A percentile compares a stretch with the other conserved stretches of the same genome.
Conservation (phyloP, 2,888 invertebrate genomes). For the Charanyca ferruginea region DNA sequence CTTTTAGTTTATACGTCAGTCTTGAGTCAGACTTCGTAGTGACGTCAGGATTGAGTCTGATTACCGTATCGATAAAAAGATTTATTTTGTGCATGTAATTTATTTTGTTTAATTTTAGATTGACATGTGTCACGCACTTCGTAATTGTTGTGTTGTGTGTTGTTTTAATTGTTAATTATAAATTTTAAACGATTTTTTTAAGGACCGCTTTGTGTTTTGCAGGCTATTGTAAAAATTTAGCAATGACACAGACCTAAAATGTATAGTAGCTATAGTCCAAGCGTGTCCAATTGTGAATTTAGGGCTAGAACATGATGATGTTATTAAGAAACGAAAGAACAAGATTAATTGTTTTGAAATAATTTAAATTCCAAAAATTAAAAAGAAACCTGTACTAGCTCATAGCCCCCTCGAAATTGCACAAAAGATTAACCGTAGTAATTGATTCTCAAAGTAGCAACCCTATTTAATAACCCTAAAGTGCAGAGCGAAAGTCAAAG, state of each 20-base stretch:
- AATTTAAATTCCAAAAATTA: not conserved
- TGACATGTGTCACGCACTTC: not conserved
- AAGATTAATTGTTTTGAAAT: too few relatives aligned
- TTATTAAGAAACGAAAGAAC: too few relatives aligned
- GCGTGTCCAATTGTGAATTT: too few relatives aligned
- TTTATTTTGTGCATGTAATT: not conserved
- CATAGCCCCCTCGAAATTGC: not conserved
- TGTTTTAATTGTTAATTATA: not conserved
- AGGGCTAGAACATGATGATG: too few relatives aligned
- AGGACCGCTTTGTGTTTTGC: too few relatives aligned
- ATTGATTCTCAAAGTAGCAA: conserved; percentile 22
- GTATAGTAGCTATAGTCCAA: too few relatives aligned
- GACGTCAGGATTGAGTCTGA: conserved; percentile 30
- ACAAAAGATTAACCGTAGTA: conserved; percentile 9
- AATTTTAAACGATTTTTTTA: too few relatives aligned
- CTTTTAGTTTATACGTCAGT: conserved; percentile 51
- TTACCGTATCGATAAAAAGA: conserved; percentile 1
- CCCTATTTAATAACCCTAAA: conserved; percentile 55
- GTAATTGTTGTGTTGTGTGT: too few relatives aligned
- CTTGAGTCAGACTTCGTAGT: conserved; percentile 27
- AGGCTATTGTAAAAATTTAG: too few relatives aligned
- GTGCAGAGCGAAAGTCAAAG: conserved; percentile 54
- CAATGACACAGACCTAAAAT: too few relatives aligned
- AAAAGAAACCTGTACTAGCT: not conserved
- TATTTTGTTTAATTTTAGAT: not conserved